Conservation (phyloP, 2,888 invertebrate genomes). For the Desoria tigrina region DNA sequence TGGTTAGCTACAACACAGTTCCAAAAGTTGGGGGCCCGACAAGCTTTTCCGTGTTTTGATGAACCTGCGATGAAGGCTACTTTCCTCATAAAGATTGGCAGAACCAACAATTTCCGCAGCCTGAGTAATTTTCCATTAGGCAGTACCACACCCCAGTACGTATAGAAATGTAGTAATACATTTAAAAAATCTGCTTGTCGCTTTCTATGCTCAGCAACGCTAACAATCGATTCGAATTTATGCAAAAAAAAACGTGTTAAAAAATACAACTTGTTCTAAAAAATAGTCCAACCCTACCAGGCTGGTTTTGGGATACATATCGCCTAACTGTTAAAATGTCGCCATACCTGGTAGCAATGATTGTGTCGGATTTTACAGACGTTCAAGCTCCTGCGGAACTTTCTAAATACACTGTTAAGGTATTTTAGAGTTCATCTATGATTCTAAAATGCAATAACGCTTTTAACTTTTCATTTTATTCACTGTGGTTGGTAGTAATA, state of each 20-base stretch:
- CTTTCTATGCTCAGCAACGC: no score
- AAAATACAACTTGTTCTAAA: no score
- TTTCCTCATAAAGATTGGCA: conserved; percentile 39
- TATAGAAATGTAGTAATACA: no score
- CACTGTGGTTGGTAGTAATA: neutral
- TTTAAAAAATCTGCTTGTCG: no score
- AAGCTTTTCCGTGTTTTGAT: no score
- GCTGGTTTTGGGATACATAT: conserved; percentile 42
- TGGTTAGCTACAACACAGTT: conserved; percentile 42
- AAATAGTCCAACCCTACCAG: conserved; percentile 24
- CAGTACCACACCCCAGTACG: neutral
- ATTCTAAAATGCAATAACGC: neutral
- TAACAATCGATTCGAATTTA: neutral
- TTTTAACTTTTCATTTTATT: neutral
- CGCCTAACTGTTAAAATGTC: conserved; percentile 35
- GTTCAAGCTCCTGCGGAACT: conserved; percentile 25
- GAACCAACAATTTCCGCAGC: conserved; percentile 24
- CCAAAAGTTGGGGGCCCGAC: conserved; percentile 33
- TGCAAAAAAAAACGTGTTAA: neutral
- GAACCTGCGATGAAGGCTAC: conserved; percentile 37
- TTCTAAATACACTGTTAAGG: conserved; percentile 28
- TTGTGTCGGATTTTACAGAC: conserved; percentile 41
- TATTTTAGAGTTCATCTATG: neutral
- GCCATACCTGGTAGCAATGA: conserved; percentile 38
- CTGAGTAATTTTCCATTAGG: conserved; percentile 6